Conservation (phyloP, 2,888 invertebrate genomes). For the Abscondita cerata region DNA sequence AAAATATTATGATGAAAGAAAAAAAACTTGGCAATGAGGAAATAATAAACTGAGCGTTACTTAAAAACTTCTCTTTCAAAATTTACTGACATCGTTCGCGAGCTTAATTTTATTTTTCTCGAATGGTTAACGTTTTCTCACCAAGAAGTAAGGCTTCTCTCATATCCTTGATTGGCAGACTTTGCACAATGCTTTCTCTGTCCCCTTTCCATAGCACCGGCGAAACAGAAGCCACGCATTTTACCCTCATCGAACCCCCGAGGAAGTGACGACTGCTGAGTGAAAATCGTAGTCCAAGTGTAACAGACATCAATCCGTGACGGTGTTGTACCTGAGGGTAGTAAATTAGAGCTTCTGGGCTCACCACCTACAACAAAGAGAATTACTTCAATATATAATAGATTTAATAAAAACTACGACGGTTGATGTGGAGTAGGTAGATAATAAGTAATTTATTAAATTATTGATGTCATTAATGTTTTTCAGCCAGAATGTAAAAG, state of each 20-base stretch:
- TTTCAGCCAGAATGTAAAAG: too few relatives aligned
- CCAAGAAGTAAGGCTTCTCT: conserved; percentile 68
- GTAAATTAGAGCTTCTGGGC: conserved; percentile 60
- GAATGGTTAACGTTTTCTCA: conserved; percentile 52
- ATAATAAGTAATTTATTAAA: too few relatives aligned
- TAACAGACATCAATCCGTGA: conserved; percentile 66
- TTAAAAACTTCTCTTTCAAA: neutral
- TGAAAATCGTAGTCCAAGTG: conserved; percentile 64
- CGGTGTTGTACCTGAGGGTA: conserved; percentile 64
- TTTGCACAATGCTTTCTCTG: conserved; percentile 65
- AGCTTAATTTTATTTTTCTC: too few relatives aligned
- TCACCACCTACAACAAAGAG: conserved; percentile 59
- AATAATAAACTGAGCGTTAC: conserved; percentile 1
- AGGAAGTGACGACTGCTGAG: conserved; percentile 65
- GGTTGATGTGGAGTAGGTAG: too few relatives aligned
- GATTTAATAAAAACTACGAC: too few relatives aligned
- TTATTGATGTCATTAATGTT: too few relatives aligned
- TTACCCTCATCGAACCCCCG: conserved; percentile 68
- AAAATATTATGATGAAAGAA: conserved; percentile 23
- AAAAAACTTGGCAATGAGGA: conserved; percentile 7
- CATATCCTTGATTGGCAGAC: conserved; percentile 65
- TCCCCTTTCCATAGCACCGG: conserved; percentile 68
- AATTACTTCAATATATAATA: too few relatives aligned
- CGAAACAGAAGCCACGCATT: conserved; percentile 67
- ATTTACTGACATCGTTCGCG: too few relatives aligned